Evolutionary conservation across 2,888 invertebrate genomes (phyloP), one percentile per base, ranked within the genome.

Genomic region (Tachina lurida): DNA sequence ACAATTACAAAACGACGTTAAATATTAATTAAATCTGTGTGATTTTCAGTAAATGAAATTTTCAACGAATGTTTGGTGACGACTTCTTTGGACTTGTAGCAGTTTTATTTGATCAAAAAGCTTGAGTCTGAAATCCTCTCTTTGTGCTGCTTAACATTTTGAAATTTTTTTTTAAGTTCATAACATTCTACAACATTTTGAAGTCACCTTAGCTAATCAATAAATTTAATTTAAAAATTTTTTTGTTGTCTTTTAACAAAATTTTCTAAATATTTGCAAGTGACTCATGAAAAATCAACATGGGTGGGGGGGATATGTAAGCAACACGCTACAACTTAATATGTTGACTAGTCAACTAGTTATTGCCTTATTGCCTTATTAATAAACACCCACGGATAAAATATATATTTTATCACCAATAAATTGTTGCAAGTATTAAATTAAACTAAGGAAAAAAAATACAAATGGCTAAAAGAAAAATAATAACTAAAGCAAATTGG

Each of bases 341-440:
- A 60, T 3, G 39, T 49, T 12, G 45, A 8, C 17, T 45, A 63
- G 41, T 45, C 15, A 79, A 79, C 62, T 43, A 77, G 76, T 77
- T 31, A 31, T 31, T 31, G 31, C 31, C 31, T 15, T 81, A 78
- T 85, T 81, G 74, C 77, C 81, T 70, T 85, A 85, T 68, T 68
- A 78, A 85, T 74, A 63, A 82, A 75, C 85, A 70, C 85, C 85
- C 82, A 85, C 85, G 52, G 63, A 17, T 58, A 49, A 68, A 74
- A 15, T n/a, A 52, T 49, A 70, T 54, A 56, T 70, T 75, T 81
- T 47, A 84, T 67, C 47, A 70, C 45, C 56, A 68, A 81, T 70
- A 85, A 67, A 81, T 77, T 71, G 41, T 62, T 71, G 56, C 31
- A 67, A 77, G 77, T 62, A 49, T 39, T 56, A 49, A 17, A 49